Base-by-base conservation (phyloP, 2,888 invertebrate species). In the Formica aserva region DNA sequence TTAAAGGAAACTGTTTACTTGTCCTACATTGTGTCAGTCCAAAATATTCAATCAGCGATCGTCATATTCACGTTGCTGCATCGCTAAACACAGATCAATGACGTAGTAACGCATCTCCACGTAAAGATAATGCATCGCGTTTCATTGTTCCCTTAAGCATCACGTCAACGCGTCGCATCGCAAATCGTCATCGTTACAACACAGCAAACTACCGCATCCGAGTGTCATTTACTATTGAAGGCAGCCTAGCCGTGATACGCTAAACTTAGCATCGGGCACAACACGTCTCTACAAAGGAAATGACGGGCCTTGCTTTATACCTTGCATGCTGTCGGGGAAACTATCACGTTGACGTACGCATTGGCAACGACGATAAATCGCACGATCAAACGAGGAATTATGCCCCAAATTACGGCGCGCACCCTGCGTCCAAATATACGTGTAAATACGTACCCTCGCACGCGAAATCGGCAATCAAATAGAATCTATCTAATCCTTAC, bases 141-240 rank as follows among this genome's bases (percentile, higher is more conserved):
- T 89, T 91, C 91, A 90, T 92, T 91, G 92, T 90, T 88, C 90
- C 86, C 84, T 88, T 89, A 86, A 88, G 87, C 86, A 86, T 89
- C 89, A 82, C 85, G 82, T 85, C 89, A 88, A 89, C 87, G 78
- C 78, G 78, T 80, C 78, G 78, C 72, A 88, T 89, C 83, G 82
- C 87, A 86, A 86, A 89, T 91, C 91, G 89, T 91, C 87, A 86
- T 89, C 91, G 87, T 90, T 90, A 87, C 85, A 85, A 82, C 86
- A 76, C 86, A 75, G 89, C 83, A 87, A 88, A 87, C 89, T 87
- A 75, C 86, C 86, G 89, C 89, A 92, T 92, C 90, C 92, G 92
- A 90, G 88, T 90, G 90, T 91, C 92, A 91, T 92, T 92, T 91
- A 90, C 92, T 89, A 92, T 92, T 89, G 90, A 92, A 90, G 86